These are phyloP conservation scores for Gymnobelideus leadbeateri DNA, from an alignment of 2,113 vertebrate species.

Conservation along the genomic window DNA sequence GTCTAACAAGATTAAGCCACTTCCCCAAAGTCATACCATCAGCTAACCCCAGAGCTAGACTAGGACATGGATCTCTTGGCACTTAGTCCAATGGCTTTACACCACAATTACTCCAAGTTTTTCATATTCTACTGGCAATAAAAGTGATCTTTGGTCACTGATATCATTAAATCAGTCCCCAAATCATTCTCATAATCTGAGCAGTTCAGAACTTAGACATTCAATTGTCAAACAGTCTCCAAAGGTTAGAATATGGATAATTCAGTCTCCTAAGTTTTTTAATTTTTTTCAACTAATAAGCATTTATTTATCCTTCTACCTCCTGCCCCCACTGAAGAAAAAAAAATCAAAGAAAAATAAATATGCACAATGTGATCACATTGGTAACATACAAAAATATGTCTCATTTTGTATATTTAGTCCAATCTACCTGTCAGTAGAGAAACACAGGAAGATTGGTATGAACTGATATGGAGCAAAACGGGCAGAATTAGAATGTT, in stretches of 20 bases:
- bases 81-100: background rate
- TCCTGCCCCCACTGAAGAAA: background rate
- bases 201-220: background rate
- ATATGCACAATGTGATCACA: background rate
- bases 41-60: background rate
- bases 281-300: background rate
- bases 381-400: background rate
- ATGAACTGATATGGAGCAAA: background rate
- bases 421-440: background rate
- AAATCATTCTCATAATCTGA: background rate
- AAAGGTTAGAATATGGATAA: background rate
- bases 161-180: background rate
- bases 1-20: background rate
- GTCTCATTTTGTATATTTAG: background rate
- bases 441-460: background rate
- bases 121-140: background rate
- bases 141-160: background rate
- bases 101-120: background rate
- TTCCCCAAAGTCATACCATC: background rate
- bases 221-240: background rate
- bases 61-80: background rate
- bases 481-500: background rate
- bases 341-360: background rate
- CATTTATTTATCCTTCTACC: background rate
- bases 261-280: background rate